Base-by-base conservation (phyloP, 2,797 vertebrate species). In the Cephalopachus bancanus region DNA sequence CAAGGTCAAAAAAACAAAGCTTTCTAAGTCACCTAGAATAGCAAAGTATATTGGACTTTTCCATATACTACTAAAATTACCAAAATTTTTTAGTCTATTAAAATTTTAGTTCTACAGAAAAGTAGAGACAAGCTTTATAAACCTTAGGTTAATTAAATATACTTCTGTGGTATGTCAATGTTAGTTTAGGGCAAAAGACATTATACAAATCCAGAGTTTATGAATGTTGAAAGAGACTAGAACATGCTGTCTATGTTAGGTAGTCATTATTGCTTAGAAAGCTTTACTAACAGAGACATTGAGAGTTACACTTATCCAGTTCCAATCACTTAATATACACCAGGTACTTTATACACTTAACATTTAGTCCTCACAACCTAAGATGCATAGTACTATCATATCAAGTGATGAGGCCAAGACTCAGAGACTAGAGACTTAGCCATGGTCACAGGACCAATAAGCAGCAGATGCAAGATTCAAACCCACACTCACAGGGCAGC, bases 31-130 rank as follows among this genome's bases (percentile, higher is more conserved):
- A 95, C 28, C 30, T 44, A 91, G 14, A 96, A 89, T 15, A 62
- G 24, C 59, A 19, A 76, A 72, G 24, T 64, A 19, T 80, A 72
- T 7, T 7, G 7, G n/a, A 8, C 87, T 85, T 88, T 94, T 95
- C 57, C 10, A 84, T 15, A 88, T n/a, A 65, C 28, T 60, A 60
- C 8, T 72, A 84, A 91, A 89, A 94, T n/a, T 75, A 67, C 7
- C 16, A 65, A 33, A n/a, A 72, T 26, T 37, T 88, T 96, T 95
- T 86, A 75, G 49, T 60, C 71, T 65, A 22, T 72, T 62, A 94
- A 10, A 95, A 93, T 91, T 91, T 95, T 69, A 96, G 72, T 95
- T 96, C 16, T 59, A 90, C 4, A 88, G 57, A 74, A 44, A 85
- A 87, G 7, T 2, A 76, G 62, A 90, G 28, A 83, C 7, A 91